phyloP scores from a whole-genome alignment of 1,140 invertebrate genomes.

The Microplitis mediator region DNA sequence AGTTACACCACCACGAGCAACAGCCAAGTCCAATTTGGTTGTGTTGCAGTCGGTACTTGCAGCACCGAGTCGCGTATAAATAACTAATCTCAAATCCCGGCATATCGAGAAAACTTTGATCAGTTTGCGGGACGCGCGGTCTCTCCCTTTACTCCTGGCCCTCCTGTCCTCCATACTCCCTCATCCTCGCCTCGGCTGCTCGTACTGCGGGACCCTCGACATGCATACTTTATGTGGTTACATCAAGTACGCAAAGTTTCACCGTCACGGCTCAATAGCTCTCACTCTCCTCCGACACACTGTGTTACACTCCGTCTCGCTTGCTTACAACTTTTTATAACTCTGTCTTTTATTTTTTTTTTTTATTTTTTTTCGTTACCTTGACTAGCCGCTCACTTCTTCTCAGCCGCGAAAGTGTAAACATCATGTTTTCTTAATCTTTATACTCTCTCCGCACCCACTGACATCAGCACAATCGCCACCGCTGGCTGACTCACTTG shows the following conservation, averaged over 20 bases:
- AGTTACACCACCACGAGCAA: conserved; percentile 10
- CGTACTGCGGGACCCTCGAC: conserved; percentile 24
- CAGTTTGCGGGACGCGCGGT: conserved; percentile 37
- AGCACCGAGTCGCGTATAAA: conserved; percentile 41
- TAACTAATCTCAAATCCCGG: conserved; percentile 51
- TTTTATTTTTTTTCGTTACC: not conserved
- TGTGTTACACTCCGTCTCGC: not conserved
- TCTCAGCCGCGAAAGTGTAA: conserved; percentile 14
- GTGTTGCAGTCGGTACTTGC: conserved; percentile 3
- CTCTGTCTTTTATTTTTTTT: not conserved
- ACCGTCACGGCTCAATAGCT: conserved; percentile 21
- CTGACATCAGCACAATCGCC: not conserved
- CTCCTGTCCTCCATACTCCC: not conserved
- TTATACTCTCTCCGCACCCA: not conserved
- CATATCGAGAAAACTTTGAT: conserved; percentile 54
- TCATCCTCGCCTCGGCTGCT: too few species aligned
- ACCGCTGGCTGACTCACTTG: too few species aligned
- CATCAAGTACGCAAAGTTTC: conserved; percentile 35
- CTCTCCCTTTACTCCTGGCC: not conserved
- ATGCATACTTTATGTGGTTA: conserved; percentile 51
- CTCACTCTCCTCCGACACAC: not conserved
- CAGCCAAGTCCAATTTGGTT: conserved; percentile 22
- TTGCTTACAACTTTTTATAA: not conserved
- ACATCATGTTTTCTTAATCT: conserved; percentile 20
- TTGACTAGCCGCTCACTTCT: too few species aligned